phyloP scores from a whole-genome alignment of 37 sponge, comb jelly and placozoan species.

The Halisarca cf. caerulea region DNA sequence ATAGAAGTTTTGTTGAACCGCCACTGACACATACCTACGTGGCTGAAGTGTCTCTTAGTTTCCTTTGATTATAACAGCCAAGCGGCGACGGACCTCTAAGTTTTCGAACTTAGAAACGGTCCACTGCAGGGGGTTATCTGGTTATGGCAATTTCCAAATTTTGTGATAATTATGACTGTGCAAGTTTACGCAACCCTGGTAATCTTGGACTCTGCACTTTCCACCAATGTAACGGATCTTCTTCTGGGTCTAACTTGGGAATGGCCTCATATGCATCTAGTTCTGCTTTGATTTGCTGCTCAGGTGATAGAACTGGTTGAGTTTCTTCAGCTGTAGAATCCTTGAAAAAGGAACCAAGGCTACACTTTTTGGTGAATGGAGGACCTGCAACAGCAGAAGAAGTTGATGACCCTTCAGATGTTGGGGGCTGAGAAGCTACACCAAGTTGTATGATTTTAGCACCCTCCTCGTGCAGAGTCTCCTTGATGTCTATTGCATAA shows the following conservation, averaged over 20 bases:
- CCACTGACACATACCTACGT: no score
- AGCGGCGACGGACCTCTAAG: no score
- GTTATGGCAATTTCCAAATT: no score
- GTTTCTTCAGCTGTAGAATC: background rate
- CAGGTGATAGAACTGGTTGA: background rate
- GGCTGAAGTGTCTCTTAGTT: no score
- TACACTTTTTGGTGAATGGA: background rate
- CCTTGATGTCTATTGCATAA: no score
- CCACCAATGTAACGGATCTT: background rate
- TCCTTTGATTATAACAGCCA: no score
- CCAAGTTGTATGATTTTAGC: background rate
- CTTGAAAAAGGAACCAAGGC: slow-evolving; percentile 14
- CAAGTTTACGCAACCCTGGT: background rate
- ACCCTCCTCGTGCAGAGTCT: no score
- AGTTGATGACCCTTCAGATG: background rate
- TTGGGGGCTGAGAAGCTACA: background rate
- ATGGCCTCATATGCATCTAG: background rate
- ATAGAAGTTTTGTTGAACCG: no score
- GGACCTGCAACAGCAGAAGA: slow-evolving; percentile 7
- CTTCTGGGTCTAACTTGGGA: slow-evolving; percentile 7
- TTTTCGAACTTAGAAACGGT: no score
- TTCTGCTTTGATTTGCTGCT: background rate
- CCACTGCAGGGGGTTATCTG: no score
- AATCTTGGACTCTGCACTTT: slow-evolving; percentile 5
- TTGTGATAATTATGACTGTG: background rate